Base-by-base conservation (phyloP, 30 jellyfish, hydroid and myxozoan species). In the Catostylus mosaicus region DNA sequence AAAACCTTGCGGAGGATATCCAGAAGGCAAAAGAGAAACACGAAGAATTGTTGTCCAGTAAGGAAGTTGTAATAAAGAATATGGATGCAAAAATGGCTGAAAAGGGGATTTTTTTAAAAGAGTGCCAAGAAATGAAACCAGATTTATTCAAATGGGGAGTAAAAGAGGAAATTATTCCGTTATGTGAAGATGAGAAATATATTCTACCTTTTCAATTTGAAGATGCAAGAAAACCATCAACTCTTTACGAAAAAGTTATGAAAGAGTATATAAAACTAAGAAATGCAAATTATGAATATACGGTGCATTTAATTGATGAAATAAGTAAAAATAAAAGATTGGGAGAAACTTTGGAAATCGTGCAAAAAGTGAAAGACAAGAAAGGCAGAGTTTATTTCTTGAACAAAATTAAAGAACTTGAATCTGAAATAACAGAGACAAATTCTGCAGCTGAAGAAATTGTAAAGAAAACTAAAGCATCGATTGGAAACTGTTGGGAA, bases 181-280 rank as follows among this genome's bases (percentile, higher is more conserved):
- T 72, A 30, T 30, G 3, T 18, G 33, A 63, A 27, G 64, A 64
- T 27, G 80, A 32, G 22, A 77, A 47, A 40, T 57, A 35, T 65
- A 24, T n/a, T 32, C 54, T 79, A 59, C 89, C 89, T 3, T 59
- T 59, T 40, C 69, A 79, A 12, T n/a, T 79, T 34, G 89, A 79
- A 47, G 74, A 77, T 31, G 82, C 57, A n/a, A 82, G 70, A 76
- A 68, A 82, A 46, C 81, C 75, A 7, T 83, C 76, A 26, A 70
- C 37, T 5, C 75, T 82, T 19, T 47, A 82, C 19, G 92, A 65
- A 37, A 57, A 76, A n/a, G 80, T 82, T 19, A 37, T 61, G 1
- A 82, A 43, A 47, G 92, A 82, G 29, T 45, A 51, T 30, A 52
- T 61, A 19, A 30, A 35, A 0, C 43, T 59, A 1, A 69, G 64